phyloP scores from a whole-genome alignment of 1,140 invertebrate species.

The Drosophila ohnishii region DNA sequence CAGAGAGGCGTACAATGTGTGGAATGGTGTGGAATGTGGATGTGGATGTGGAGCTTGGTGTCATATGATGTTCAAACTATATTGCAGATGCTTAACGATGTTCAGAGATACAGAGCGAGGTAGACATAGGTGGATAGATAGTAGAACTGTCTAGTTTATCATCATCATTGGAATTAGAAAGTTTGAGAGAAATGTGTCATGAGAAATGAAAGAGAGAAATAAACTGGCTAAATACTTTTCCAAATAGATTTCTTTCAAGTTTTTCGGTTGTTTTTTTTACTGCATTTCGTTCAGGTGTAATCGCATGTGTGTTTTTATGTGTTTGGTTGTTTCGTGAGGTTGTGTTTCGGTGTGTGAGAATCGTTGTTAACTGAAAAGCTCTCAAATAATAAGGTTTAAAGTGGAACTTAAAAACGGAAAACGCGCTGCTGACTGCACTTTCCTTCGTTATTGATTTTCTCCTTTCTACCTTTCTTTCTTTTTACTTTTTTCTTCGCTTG shows the following conservation, averaged over 20 bases:
- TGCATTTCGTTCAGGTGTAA: slow-evolving; percentile 46
- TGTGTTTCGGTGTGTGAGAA: slow-evolving; percentile 37
- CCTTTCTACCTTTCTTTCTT: slow-evolving; percentile 8
- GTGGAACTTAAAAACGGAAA: slow-evolving; percentile 50
- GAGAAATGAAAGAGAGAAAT: slow-evolving; percentile 57
- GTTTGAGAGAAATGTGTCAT: slow-evolving; percentile 42
- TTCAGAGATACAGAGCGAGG: slow-evolving; percentile 43
- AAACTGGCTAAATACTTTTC: slow-evolving; percentile 52
- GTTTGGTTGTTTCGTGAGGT: slow-evolving; percentile 34
- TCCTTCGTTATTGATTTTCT: slow-evolving; percentile 41
- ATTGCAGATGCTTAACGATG: slow-evolving; percentile 55
- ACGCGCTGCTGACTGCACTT: slow-evolving; percentile 65
- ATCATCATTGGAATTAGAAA: slow-evolving; percentile 28
- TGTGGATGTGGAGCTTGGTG: slow-evolving; percentile 51
- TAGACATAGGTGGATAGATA: slow-evolving; percentile 39
- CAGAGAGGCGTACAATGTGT: slow-evolving; percentile 68
- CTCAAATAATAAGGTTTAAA: slow-evolving; percentile 66
- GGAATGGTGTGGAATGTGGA: slow-evolving; percentile 48
- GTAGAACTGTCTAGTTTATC: slow-evolving; percentile 28
- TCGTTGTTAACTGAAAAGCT: slow-evolving; percentile 63
- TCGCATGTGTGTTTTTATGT: slow-evolving; percentile 39
- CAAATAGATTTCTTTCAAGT: slow-evolving; percentile 25
- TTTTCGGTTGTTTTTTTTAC: slow-evolving; percentile 28
- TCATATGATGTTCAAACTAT: slow-evolving; percentile 61
- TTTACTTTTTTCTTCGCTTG: slow-evolving; percentile 7